Conservation (phyloP, 1,140 invertebrate species). For the Penaeus indicus region DNA sequence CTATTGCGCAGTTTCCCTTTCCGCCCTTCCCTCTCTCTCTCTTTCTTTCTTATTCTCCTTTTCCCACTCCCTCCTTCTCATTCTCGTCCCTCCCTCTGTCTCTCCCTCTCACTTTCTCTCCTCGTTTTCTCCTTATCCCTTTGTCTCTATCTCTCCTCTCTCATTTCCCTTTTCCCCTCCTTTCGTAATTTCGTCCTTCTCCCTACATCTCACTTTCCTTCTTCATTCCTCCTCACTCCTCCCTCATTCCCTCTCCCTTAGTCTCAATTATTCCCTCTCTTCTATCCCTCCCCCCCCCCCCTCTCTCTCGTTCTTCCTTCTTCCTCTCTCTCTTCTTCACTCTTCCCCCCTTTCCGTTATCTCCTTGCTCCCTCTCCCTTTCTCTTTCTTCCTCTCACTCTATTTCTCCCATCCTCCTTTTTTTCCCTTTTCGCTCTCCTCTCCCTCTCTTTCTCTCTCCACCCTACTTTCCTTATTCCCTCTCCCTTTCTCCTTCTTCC, state of each 20-base stretch:
- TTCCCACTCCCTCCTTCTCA: not conserved
- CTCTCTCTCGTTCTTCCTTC: no score
- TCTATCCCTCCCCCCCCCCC: not conserved
- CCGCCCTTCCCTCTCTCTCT: not conserved
- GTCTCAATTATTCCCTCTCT: not conserved
- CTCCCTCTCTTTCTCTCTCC: no score
- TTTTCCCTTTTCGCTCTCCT: no score
- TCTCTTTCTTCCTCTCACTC: no score
- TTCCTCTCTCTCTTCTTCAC: no score
- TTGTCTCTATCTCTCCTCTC: not conserved
- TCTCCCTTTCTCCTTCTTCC: no score
- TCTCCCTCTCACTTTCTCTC: not conserved
- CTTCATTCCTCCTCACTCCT: not conserved
- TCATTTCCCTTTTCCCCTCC: not conserved
- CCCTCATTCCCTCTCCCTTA: not conserved
- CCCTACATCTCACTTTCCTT: not conserved
- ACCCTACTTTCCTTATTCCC: no score
- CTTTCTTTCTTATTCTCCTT: not conserved
- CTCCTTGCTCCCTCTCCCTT: no score
- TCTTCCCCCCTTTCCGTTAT: no score
- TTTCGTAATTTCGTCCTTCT: not conserved
- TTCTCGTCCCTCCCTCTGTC: not conserved
- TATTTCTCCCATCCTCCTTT: no score
- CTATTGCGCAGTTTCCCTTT: not conserved
- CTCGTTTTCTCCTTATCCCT: not conserved